Evolutionary conservation across 2,888 invertebrate species (phyloP), one percentile per base, ranked within the genome.

Genomic region (Eueremaeus valkanovi): DNA sequence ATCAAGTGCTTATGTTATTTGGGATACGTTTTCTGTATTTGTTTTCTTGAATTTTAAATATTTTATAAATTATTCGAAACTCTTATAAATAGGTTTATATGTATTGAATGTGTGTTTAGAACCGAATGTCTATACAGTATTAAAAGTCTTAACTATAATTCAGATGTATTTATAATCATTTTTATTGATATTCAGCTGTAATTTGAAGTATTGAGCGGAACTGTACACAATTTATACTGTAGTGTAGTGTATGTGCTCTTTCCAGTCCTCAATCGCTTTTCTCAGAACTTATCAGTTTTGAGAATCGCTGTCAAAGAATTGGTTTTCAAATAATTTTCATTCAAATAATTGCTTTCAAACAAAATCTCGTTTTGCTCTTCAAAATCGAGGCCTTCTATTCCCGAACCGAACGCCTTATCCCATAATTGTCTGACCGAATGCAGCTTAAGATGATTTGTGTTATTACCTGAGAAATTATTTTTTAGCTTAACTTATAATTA

Each of bases 281-380:
- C 61, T 24, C 21, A 5, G 61, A 61, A 61, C 31, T 61, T 61
- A 61, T 61, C 61, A 29, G 61, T 61, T 61, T 61, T 61, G 33
- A 61, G 61, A 61, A 61, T 61, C 18, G 31, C 61, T 33, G 27
- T 61, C n/a, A 8, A 61, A 61, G 61, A 31, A 61, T 29, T 61
- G 61, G 31, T 61, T 61, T 61, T 61, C 16, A 61, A 29, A 29
- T 29, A 31, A 29, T 29, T 61, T 24, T 61, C 61, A 61, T 61
- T 33, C 31, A 29, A 61, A 61, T 61, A 61, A 61, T 61, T 61
- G 33, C 61, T 61, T 61, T 61, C 24, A 61, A n/a, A 61, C 61
- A 21, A 36, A 55, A 55, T 55, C 55, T 55, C 6, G 55, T 27
- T 55, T 36, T 11, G n/a, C n/a, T 8, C 36, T 55, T 55, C 2